phyloP scores from a whole-genome alignment of 2,797 vertebrate species.

The Gallirallus australis region DNA sequence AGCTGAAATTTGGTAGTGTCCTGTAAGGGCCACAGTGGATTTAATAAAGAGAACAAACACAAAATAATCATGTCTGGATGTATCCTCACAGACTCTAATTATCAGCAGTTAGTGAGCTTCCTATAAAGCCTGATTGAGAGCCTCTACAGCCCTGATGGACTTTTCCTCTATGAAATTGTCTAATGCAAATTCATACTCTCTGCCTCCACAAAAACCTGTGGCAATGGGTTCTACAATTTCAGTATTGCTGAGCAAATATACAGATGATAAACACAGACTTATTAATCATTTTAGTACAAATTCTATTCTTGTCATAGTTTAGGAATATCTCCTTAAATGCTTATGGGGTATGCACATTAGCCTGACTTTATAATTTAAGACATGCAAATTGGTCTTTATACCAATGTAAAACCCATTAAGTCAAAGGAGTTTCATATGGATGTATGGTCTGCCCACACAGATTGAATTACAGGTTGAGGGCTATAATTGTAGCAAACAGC shows the following conservation, averaged over 20 bases:
- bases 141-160: background rate
- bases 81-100: background rate
- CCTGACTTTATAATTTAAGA: conserved; percentile 35
- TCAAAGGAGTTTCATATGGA: conserved; percentile 32
- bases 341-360: conserved; percentile 16
- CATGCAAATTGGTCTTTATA: conserved; percentile 21
- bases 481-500: conserved; percentile 38
- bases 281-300: background rate
- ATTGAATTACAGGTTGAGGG: conserved; percentile 29
- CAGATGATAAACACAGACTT: background rate
- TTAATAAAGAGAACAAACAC: background rate
- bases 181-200: background rate
- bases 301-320: background rate
- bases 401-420: conserved; percentile 33
- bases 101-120: background rate
- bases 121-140: background rate
- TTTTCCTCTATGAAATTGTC: background rate
- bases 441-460: background rate
- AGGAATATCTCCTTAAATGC: conserved; percentile 15
- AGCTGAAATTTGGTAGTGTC: background rate
- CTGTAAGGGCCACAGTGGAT: background rate
- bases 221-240: background rate
- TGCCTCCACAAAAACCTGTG: background rate
- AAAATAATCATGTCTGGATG: background rate
- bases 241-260: background rate